Evolutionary conservation across 2,113 vertebrate species (phyloP).

Genomic region (Sturnira hondurensis): DNA sequence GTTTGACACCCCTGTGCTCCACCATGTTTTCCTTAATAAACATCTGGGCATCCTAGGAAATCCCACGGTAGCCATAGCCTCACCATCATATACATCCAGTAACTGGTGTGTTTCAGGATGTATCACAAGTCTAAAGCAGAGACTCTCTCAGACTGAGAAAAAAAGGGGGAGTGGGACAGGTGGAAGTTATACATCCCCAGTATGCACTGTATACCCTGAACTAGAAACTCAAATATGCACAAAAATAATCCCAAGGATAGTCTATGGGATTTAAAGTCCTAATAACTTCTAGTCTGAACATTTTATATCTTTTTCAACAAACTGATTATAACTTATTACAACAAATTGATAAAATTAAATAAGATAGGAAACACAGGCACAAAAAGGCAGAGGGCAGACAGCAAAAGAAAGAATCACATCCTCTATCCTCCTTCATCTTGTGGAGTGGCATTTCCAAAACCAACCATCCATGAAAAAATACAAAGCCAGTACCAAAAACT

Average conservation of each 20-base stretch:
- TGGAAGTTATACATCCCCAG: neutral
- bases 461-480: neutral
- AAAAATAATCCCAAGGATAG: neutral
- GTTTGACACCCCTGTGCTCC: neutral
- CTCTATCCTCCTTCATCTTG: neutral
- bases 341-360: neutral
- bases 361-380: neutral
- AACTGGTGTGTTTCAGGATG: neutral
- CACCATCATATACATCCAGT: neutral
- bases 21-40: neutral
- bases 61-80: neutral
- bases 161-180: neutral
- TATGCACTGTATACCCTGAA: neutral
- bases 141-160: neutral
- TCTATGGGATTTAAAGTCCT: constrained; percentile 34
- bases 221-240: neutral
- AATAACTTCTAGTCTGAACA: constrained; percentile 32
- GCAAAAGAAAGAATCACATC: neutral
- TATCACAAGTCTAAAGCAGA: neutral
- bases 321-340: too few species aligned
- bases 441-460: neutral
- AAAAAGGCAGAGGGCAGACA: neutral
- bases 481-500: neutral
- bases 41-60: neutral
- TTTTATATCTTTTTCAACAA: constrained; percentile 40